Conservation (phyloP, 2,113 vertebrate genomes). For the Centropus unirufus region DNA sequence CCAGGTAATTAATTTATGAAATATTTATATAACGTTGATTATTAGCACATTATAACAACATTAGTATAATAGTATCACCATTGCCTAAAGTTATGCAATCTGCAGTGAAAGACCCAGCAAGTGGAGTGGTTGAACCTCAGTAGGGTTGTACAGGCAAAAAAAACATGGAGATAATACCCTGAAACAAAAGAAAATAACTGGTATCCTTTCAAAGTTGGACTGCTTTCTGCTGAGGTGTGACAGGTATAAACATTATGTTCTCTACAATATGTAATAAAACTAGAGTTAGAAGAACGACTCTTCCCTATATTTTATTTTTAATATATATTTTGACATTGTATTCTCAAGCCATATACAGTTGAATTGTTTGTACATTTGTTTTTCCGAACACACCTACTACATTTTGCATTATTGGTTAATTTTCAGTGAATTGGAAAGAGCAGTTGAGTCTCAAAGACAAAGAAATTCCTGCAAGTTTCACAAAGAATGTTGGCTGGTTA, state of each 20-base stretch:
- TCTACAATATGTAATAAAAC: not conserved
- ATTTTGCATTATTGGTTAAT: not conserved
- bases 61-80: not conserved
- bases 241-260: not conserved
- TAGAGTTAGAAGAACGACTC: not conserved
- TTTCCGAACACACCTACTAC: not conserved
- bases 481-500: not conserved
- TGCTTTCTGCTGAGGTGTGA: not conserved
- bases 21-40: conserved; percentile 8
- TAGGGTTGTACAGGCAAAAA: not conserved
- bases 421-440: not conserved
- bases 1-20: not conserved
- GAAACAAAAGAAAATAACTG: not conserved
- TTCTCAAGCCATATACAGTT: not conserved
- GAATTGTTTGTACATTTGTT: not conserved
- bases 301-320: not conserved
- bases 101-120: not conserved
- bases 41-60: not conserved
- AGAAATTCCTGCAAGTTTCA: not conserved
- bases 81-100: not conserved
- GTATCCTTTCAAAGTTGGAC: not conserved
- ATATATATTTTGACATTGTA: not conserved
- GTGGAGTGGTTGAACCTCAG: not conserved
- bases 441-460: not conserved
- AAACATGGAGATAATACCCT: not conserved